These are phyloP conservation scores for Redunca redunca DNA, from an alignment of 2,113 vertebrate species.

Conservation along the genomic window DNA sequence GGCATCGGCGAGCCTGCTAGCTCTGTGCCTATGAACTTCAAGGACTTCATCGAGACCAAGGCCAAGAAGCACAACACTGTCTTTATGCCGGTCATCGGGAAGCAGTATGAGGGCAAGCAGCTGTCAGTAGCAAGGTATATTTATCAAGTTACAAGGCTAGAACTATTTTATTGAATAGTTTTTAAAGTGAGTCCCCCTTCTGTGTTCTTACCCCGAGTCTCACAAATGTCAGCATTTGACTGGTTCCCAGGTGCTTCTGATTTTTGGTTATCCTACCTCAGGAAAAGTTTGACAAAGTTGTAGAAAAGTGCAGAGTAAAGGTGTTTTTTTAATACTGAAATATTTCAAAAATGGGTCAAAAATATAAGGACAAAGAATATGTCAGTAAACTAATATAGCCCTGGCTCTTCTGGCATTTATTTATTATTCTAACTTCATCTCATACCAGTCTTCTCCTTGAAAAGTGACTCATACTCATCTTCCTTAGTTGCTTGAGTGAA, in stretches of 20 bases:
- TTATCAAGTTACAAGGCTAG: not conserved
- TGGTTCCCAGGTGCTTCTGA: not conserved
- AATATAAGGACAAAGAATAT: not conserved
- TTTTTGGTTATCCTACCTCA: not conserved
- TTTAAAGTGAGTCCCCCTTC: not conserved
- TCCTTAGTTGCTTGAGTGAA: not conserved
- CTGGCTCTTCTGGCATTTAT: not conserved
- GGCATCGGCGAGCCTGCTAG: conserved; percentile 79
- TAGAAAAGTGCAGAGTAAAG: not conserved
- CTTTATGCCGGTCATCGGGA: conserved; percentile 95
- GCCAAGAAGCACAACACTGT: conserved; percentile 98
- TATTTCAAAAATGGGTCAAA: not conserved
- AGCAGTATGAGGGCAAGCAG: conserved; percentile 95
- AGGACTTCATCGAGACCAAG: conserved; percentile 96
- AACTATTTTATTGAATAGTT: not conserved
- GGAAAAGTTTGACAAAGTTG: not conserved
- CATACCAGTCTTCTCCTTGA: not conserved
- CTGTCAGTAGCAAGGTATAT: conserved; percentile 55
- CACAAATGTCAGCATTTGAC: not conserved
- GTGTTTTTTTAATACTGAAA: not conserved
- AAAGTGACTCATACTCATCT: not conserved
- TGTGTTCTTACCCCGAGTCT: not conserved
- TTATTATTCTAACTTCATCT: not conserved
- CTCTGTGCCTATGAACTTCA: conserved; percentile 93
- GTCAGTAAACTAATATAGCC: not conserved